Percentiles rank a stretch among this genome's conserved stretches.
These are phyloP conservation scores for Stigmatopora argus DNA, from an alignment of 2,113 vertebrate genomes.

Conservation along the genomic window DNA sequence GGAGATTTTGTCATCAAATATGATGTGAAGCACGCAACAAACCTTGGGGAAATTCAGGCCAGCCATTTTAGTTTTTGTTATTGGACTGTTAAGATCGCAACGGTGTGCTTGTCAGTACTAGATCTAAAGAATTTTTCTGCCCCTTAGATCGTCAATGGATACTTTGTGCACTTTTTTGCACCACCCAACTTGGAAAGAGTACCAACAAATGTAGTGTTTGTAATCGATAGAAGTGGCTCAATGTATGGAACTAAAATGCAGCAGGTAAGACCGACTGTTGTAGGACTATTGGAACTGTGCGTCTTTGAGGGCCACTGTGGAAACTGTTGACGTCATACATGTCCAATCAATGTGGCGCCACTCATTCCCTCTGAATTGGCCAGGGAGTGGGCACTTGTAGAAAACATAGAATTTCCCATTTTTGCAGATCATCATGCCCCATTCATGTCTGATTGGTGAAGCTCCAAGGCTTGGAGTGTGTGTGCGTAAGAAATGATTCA, in stretches of 20 bases:
- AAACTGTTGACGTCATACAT: no score
- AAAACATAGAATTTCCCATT: no score
- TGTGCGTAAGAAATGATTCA: neutral
- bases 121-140: neutral
- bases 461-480: neutral
- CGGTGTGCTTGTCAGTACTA: neutral
- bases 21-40: conserved; percentile 75
- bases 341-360: no score
- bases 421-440: no score
- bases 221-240: conserved; percentile 71
- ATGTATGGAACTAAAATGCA: conserved; percentile 51
- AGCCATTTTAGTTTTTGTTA: neutral
- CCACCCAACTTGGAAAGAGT: conserved; percentile 56
- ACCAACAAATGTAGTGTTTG: conserved; percentile 71
- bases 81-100: no score
- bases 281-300: neutral
- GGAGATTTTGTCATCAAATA: conserved; percentile 86
- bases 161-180: conserved; percentile 76
- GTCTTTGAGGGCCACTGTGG: no score
- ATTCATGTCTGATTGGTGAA: no score
- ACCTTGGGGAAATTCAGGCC: conserved; percentile 81
- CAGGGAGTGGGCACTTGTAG: no score
- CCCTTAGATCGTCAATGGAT: conserved; percentile 70
- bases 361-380: no score
- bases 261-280: conserved; percentile 51